Conservation (phyloP, 2,797 vertebrate species). For the Neomorphus geoffroyi region DNA sequence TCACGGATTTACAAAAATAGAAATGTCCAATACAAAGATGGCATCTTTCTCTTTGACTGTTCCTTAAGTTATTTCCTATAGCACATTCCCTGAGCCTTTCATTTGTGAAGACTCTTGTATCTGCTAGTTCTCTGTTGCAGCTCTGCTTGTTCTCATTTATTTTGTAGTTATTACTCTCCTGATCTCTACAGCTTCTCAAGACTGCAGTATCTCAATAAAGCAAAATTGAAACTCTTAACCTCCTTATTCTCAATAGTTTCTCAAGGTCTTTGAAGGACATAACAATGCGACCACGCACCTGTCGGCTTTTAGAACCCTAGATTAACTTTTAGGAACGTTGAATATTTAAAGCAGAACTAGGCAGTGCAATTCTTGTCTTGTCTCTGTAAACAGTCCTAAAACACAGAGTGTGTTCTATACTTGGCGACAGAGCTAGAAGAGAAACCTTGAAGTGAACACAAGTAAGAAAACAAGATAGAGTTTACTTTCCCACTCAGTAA, state of each 20-base stretch:
- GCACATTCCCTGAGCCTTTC: slow-evolving; percentile 10
- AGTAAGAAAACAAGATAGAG: not conserved
- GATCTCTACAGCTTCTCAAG: slow-evolving; percentile 58
- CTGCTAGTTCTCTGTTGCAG: not conserved
- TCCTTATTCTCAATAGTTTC: slow-evolving; percentile 17
- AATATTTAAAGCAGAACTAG: not conserved
- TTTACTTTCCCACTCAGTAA: not conserved
- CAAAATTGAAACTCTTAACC: slow-evolving; percentile 59
- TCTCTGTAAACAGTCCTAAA: not conserved
- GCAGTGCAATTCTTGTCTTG: not conserved
- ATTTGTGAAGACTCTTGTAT: slow-evolving; percentile 9
- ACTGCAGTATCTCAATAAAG: slow-evolving; percentile 61
- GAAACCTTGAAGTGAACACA: not conserved
- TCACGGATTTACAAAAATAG: slow-evolving; percentile 30
- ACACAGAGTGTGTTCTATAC: not conserved
- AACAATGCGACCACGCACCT: not conserved
- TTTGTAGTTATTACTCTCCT: slow-evolving; percentile 42
- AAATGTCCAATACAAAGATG: not conserved
- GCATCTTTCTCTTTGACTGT: not conserved
- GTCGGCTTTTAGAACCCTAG: not conserved
- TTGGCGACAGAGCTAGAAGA: not conserved
- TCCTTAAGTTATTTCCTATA: slow-evolving; percentile 30
- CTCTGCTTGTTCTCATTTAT: slow-evolving; percentile 45
- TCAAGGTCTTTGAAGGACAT: slow-evolving; percentile 50
- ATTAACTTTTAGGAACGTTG: not conserved